Evolutionary conservation across 2,797 vertebrate genomes (phyloP), one percentile per base, ranked within the genome.

Genomic region (Rhinophrynus dorsalis): DNA sequence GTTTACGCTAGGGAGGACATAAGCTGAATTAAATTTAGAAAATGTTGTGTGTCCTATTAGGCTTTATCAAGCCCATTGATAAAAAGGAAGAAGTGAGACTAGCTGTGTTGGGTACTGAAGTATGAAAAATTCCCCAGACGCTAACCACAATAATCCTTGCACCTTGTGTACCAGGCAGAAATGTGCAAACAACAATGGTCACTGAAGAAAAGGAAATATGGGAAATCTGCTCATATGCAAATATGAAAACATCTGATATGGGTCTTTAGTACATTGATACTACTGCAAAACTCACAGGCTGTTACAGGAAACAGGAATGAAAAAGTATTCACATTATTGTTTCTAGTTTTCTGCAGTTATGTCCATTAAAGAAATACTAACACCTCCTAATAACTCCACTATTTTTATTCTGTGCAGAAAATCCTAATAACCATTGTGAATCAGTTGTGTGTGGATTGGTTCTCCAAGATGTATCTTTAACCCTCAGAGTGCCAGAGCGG

Each of bases 61-160:
- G 77, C n/a, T 35, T 18, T 11, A 75, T 82, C 82, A 81, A 85
- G 75, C 82, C 80, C 75, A 82, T 87, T 85, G 82, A 88, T 88
- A 84, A 89, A 83, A 88, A 89, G 85, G 86, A 88, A 90, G 88
- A 90, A 90, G 86, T 89, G 86, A 90, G 81, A 91, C 84, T 88
- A 84, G 79, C 83, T 76, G 35, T 70, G 75, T 62, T 78, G 76
- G 74, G 80, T 81, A 74, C 50, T 82, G 83, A 84, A 80, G 82
- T 84, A 77, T 86, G 78, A 88, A 84, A 80, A 55, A 80, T 74
- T 76, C 75, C 52, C 82, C 86, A 87, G 85, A 86, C 88, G 83
- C 77, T 40, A 73, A 79, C 56, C 37, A 80, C 67, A 12, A 1
- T 73, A 76, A 66, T 80, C 68, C 72, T 68, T 79, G 70, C 81